phyloP scores from a whole-genome alignment of 1,140 invertebrate genomes.

The Sitodiplosis mosellana region DNA sequence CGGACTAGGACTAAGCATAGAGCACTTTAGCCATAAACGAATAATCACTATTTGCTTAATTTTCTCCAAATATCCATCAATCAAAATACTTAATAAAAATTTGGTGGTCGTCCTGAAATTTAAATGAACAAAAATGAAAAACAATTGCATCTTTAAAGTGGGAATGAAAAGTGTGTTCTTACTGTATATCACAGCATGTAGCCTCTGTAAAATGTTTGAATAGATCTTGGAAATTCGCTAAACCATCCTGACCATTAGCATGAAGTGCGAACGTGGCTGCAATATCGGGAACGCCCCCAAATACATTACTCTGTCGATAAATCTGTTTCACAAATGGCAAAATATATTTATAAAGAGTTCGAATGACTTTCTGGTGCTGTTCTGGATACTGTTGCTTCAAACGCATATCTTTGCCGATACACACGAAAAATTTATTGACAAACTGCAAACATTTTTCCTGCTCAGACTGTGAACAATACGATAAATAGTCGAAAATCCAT shows the following conservation, averaged over 20 bases:
- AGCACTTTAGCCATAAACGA: neutral
- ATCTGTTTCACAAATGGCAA: constrained; percentile 16
- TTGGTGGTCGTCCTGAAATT: constrained; percentile 11
- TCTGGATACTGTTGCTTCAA: too few species aligned
- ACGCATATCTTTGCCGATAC: too few species aligned
- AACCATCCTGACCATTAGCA: constrained; percentile 5
- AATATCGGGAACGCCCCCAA: constrained; percentile 14
- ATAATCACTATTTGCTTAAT: neutral
- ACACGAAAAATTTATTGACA: constrained; percentile 11
- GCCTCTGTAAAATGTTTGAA: constrained; percentile 10
- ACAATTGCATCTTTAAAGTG: neutral
- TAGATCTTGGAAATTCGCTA: constrained; percentile 5
- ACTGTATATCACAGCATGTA: constrained; percentile 11
- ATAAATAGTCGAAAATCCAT: constrained; percentile 18
- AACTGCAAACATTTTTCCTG: constrained; percentile 19
- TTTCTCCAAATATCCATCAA: too few species aligned
- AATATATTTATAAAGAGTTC: constrained; percentile 15
- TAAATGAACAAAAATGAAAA: neutral
- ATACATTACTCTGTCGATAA: constrained; percentile 10
- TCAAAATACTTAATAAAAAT: constrained; percentile 7
- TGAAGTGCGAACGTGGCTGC: constrained; percentile 15
- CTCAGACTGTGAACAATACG: constrained; percentile 14
- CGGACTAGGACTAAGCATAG: neutral
- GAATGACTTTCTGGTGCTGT: constrained; percentile 4
- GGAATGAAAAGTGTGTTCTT: neutral